Percentiles rank a stretch among this genome's conserved stretches.
phyloP scores from a whole-genome alignment of 2,888 invertebrate species.

The Sinopyrophorus schimmeli region DNA sequence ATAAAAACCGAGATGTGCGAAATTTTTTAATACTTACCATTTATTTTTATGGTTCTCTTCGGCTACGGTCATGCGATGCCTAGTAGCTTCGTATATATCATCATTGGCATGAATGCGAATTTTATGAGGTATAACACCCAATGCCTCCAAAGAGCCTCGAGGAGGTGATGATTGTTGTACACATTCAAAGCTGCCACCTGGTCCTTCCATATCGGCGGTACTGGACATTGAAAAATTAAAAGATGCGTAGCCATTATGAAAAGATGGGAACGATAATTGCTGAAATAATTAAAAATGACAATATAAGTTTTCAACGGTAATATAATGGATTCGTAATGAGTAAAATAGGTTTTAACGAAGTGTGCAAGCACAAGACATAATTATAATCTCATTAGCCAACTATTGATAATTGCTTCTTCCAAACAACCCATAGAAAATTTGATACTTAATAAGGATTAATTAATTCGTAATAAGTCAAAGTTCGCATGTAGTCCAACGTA shows the following conservation, averaged over 20 bases:
- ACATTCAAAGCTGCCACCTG: conserved; percentile 92
- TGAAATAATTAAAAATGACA: conserved; percentile 27
- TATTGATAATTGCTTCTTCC: too few species aligned
- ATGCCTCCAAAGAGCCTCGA: conserved; percentile 68
- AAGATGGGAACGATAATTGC: conserved; percentile 40
- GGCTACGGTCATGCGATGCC: conserved; percentile 87
- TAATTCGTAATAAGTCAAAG: too few species aligned
- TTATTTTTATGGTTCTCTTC: conserved; percentile 93
- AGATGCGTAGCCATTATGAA: conserved; percentile 58
- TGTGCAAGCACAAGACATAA: too few species aligned
- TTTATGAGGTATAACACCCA: conserved; percentile 84
- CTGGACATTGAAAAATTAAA: conserved; percentile 81
- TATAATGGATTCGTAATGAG: too few species aligned
- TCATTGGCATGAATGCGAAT: conserved; percentile 94
- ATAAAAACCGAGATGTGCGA: not conserved
- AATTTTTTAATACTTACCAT: conserved; percentile 67
- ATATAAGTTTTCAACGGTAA: too few species aligned
- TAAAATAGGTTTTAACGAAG: too few species aligned
- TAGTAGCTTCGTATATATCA: conserved; percentile 92
- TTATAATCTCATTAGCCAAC: too few species aligned
- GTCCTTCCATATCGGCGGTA: conserved; percentile 78
- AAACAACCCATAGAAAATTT: too few species aligned
- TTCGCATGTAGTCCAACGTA: too few species aligned
- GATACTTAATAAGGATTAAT: too few species aligned
- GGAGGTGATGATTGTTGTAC: conserved; percentile 67